These are phyloP conservation scores for Leptopilina syphax DNA, from an alignment of 2,888 invertebrate genomes.

Conservation along the genomic window DNA sequence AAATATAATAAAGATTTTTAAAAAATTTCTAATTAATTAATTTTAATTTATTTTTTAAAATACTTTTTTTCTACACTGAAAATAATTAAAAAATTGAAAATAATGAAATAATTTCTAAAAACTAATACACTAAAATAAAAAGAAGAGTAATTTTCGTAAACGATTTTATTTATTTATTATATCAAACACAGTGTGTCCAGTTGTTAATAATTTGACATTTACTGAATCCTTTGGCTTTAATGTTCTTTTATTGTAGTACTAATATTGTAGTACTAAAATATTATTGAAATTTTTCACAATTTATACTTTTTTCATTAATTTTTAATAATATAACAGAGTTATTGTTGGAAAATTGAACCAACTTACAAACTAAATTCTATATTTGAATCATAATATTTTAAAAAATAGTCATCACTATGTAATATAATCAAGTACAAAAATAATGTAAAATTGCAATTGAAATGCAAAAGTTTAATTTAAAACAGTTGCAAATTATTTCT, in stretches of 20 bases:
- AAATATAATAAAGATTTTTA: too few species aligned
- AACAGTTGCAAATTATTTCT: background rate
- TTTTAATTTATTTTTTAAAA: too few species aligned
- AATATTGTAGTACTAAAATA: background rate
- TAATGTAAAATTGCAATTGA: constrained; percentile 14
- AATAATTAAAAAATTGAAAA: too few species aligned
- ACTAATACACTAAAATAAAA: background rate
- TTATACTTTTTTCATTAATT: background rate
- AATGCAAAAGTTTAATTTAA: background rate
- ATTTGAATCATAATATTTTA: background rate
- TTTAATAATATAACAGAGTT: background rate
- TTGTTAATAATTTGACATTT: constrained; percentile 54
- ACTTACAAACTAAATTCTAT: constrained; percentile 23
- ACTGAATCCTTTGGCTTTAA: constrained; percentile 63
- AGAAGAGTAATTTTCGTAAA: constrained; percentile 49
- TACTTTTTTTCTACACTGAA: too few species aligned
- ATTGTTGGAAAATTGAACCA: background rate
- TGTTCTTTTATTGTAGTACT: constrained; percentile 31
- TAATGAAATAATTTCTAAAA: too few species aligned
- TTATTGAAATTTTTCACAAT: background rate
- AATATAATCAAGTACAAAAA: constrained; percentile 13
- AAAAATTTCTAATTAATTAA: too few species aligned
- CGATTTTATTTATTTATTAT: constrained; percentile 62
- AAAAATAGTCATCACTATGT: background rate
- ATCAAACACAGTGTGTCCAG: constrained; percentile 61